These are phyloP conservation scores for Drosophila dunni DNA, from an alignment of 1,140 invertebrate genomes.

Conservation along the genomic window DNA sequence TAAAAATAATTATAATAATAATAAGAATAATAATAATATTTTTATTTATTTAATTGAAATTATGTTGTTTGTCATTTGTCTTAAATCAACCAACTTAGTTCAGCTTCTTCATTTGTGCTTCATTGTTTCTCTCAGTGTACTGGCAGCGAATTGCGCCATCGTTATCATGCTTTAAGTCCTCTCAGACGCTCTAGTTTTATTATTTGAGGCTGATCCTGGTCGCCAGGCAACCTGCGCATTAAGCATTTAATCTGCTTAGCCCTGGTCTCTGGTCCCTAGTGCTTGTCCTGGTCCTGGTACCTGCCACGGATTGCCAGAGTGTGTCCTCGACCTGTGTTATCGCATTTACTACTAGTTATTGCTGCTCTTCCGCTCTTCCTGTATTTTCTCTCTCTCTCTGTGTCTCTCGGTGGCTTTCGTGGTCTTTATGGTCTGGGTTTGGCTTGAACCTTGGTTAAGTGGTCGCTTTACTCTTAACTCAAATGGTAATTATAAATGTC, in stretches of 20 bases:
- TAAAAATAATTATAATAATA: no score
- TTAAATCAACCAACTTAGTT: no score
- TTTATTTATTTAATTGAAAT: no score
- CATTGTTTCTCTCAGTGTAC: background rate
- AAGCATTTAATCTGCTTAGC: constrained; percentile 75
- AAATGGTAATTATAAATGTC: constrained; percentile 28
- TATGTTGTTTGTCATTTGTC: no score
- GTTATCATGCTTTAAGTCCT: constrained; percentile 4
- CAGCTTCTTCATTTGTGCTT: no score
- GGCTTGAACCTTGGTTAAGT: background rate
- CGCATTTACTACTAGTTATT: constrained; percentile 39
- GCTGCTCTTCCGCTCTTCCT: background rate
- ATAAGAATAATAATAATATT: no score
- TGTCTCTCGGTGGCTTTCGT: background rate
- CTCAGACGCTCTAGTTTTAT: constrained; percentile 69
- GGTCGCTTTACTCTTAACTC: constrained; percentile 5
- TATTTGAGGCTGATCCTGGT: constrained; percentile 66
- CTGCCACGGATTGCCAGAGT: constrained; percentile 17
- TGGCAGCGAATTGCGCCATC: background rate
- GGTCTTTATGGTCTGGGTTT: background rate
- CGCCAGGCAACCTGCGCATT: constrained; percentile 60
- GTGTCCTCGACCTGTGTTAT: constrained; percentile 52
- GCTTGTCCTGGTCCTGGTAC: background rate
- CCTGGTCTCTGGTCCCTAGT: background rate
- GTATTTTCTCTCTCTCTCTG: no score